Evolutionary conservation across 2,797 vertebrate genomes (phyloP).

Genomic region (Otus scops): DNA sequence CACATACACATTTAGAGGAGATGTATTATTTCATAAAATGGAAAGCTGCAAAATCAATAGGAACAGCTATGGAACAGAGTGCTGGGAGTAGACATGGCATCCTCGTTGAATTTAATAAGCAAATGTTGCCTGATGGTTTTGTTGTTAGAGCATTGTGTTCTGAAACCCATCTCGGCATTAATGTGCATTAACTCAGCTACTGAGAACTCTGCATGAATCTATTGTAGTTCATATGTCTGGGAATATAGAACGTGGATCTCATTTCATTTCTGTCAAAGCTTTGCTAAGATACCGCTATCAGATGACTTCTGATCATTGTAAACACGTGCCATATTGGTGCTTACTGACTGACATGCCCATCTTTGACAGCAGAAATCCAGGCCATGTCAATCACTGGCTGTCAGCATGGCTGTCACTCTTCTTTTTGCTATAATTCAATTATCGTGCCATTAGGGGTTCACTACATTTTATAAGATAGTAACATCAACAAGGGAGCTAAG

Average conservation of each 20-base stretch:
- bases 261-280: conserved; percentile 46
- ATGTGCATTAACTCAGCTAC: neutral
- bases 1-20: neutral
- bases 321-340: conserved; percentile 55
- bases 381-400: neutral
- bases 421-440: neutral
- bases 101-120: neutral
- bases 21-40: neutral
- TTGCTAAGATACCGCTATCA: conserved; percentile 26
- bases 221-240: neutral
- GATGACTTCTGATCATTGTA: conserved; percentile 32
- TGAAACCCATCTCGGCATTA: neutral
- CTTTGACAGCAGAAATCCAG: conserved; percentile 58
- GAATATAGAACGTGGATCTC: neutral
- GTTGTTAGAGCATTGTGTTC: conserved; percentile 13
- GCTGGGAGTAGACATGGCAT: neutral
- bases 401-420: conserved; percentile 17
- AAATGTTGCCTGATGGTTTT: neutral
- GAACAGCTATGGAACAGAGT: neutral
- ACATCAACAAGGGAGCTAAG: neutral
- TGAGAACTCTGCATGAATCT: neutral
- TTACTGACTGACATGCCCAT: conserved; percentile 38
- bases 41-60: conserved; percentile 34
- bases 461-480: neutral
- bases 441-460: neutral